Evolutionary conservation across 2,113 vertebrate genomes (phyloP), one percentile per base, ranked within the genome.

Genomic region (Petroica traversi): DNA sequence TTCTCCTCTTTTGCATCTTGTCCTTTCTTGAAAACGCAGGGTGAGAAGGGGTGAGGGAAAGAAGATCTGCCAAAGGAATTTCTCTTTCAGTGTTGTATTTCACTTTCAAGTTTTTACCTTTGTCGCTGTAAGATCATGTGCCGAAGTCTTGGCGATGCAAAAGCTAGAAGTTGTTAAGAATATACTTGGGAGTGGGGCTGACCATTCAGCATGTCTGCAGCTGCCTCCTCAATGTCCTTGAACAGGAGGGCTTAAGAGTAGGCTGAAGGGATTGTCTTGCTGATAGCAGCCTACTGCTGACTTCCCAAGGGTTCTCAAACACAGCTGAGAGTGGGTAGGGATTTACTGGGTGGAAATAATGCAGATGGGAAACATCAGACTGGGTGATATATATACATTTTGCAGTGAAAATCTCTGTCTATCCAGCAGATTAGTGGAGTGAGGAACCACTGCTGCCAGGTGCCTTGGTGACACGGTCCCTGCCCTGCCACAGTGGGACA

Each of bases 41-140:
- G 95, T 94, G 94, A 94, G 75, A 88, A 96, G 94, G 31, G 94
- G 92, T 96, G 83, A 96, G 34, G 55, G 95, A 92, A 97, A 96
- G 92, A 92, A 80, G 94, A 96, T 95, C 95, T 88, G 55, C 63
- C 59, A 7, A n/a, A 80, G 94, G 94, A 94, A 96, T 95, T 95
- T 96, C 85, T 90, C 82, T 92, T 80, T 80, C 68, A 1, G 95
- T 55, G 64, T 97, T 95, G 92, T 96, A 92, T 97, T 97, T 96
- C 96, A 88, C 61, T 95, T 88, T 72, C 69, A 63, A 94, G 95
- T 93, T 91, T 86, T 91, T 97, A 92, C 95, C 76, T 93, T 95
- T 97, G 93, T 96, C 10, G 0, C 89, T 87, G 68, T 81, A 59
- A 92, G 94, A 92, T 93, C 93, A 93, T 89, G 93, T 89, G 93